Conservation (phyloP, 2,888 invertebrate genomes). For the Slavum lentiscoides region DNA sequence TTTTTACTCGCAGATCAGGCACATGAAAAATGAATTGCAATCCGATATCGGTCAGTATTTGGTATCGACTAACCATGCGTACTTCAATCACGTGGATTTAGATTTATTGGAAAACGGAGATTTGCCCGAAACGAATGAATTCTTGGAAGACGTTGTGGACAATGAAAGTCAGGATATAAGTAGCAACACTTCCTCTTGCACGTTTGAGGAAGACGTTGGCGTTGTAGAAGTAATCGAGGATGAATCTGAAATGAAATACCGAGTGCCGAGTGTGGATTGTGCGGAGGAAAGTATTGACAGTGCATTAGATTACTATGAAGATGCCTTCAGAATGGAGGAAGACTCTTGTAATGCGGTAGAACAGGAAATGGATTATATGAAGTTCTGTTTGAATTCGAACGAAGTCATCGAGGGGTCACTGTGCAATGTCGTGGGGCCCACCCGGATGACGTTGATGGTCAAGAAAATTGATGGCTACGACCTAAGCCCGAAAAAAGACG, state of each 20-base stretch:
- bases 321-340: no score
- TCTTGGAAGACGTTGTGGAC: no score
- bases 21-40: neutral
- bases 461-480: neutral
- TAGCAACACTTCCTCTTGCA: no score
- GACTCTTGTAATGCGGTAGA: no score
- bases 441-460: conserved; percentile 2
- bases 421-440: neutral
- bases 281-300: no score
- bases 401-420: neutral
- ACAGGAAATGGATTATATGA: neutral
- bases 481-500: neutral
- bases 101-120: neutral
- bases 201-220: no score
- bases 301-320: no score
- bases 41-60: conserved; percentile 6
- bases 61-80: neutral
- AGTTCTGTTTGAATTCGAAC: neutral
- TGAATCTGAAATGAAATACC: neutral
- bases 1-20: neutral
- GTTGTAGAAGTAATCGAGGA: neutral
- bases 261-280: neutral
- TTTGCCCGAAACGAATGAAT: neutral
- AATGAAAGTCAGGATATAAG: neutral
- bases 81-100: neutral